phyloP scores from a whole-genome alignment of 2,888 invertebrate genomes.

The Syrphus vitripennis region DNA sequence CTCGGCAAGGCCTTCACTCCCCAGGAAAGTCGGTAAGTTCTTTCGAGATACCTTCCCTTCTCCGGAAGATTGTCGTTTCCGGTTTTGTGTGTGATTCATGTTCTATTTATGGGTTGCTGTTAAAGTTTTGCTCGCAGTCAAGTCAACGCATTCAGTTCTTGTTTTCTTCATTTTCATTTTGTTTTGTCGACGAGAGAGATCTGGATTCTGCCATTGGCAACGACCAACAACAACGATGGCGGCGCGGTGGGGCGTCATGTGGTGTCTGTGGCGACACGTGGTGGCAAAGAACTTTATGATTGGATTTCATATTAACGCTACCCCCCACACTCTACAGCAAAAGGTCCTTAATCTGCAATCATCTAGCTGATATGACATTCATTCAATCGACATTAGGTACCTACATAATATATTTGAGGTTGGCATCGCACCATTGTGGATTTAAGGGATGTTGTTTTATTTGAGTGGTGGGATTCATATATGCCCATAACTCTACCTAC shows the following conservation, averaged over 20 bases:
- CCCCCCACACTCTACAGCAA: background rate
- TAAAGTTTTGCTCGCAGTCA: constrained; percentile 9
- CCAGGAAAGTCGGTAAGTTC: too few species aligned
- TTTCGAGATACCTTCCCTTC: constrained; percentile 1
- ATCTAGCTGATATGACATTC: constrained; percentile 8
- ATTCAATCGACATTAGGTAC: constrained; percentile 19
- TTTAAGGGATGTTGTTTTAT: background rate
- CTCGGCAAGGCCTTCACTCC: background rate
- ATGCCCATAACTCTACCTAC: background rate
- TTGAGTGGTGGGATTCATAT: background rate
- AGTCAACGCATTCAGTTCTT: constrained; percentile 32
- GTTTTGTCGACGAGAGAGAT: background rate
- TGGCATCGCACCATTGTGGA: background rate
- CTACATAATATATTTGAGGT: background rate
- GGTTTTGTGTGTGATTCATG: constrained; percentile 41
- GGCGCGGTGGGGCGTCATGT: background rate
- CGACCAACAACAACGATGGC: too few species aligned
- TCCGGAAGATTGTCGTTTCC: constrained; percentile 11
- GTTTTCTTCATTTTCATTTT: background rate
- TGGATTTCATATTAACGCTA: constrained; percentile 40
- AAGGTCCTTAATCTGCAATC: constrained; percentile 21
- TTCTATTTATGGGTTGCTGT: constrained; percentile 29
- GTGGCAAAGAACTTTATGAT: constrained; percentile 45
- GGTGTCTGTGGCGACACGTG: constrained; percentile 26
- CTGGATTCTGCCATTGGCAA: background rate